Conservation (phyloP, 2,797 vertebrate species). For the Decapterus maruadsi region DNA sequence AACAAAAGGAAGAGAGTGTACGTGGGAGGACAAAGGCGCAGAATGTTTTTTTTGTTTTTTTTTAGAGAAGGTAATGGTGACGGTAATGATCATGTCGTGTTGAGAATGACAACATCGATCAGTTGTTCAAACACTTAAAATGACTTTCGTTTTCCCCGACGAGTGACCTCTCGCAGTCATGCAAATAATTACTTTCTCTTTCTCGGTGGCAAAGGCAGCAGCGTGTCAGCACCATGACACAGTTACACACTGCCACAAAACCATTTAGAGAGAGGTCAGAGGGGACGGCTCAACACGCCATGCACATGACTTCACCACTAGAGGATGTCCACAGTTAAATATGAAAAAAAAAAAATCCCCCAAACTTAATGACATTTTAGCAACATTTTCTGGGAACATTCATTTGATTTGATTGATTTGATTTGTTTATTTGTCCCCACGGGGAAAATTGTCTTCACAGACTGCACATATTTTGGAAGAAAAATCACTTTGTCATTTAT, state of each 20-base stretch:
- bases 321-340: background rate
- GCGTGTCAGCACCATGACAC: background rate
- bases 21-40: background rate
- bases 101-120: background rate
- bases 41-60: background rate
- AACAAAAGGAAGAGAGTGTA: background rate
- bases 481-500: no score
- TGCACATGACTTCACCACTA: background rate
- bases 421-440: no score
- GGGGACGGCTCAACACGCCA: background rate
- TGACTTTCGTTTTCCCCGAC: background rate
- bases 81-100: background rate
- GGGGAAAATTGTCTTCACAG: no score
- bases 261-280: background rate
- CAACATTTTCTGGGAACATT: no score
- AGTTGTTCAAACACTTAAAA: background rate
- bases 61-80: background rate
- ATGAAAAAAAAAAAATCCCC: no score
- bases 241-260: constrained; percentile 3
- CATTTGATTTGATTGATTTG: no score
- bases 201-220: background rate
- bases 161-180: background rate
- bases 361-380: background rate
- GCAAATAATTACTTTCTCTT: background rate
- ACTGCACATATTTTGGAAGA: no score